Evolutionary conservation across 2,888 invertebrate species (phyloP).

Genomic region (Rotaria magnacalcarata): DNA sequence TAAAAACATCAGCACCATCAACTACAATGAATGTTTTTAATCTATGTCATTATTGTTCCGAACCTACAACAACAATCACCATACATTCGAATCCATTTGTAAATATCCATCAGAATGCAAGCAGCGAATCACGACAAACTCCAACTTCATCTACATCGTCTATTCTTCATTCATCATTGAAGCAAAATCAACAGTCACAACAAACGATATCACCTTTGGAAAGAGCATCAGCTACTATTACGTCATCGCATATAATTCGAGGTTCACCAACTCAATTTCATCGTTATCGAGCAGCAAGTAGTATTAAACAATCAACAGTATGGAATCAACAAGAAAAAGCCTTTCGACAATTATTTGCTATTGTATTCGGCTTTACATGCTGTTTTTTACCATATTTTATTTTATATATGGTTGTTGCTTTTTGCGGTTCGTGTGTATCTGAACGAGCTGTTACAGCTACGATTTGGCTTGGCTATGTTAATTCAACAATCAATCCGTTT

Average conservation of each 20-base stretch:
- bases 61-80: background rate
- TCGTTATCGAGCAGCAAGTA: background rate
- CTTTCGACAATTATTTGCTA: slow-evolving; percentile 64
- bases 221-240: background rate
- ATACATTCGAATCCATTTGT: slow-evolving; percentile 5
- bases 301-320: background rate
- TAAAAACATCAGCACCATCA: background rate
- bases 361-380: slow-evolving; percentile 64
- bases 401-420: slow-evolving; percentile 63
- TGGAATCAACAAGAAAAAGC: slow-evolving; percentile 57
- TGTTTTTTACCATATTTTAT: slow-evolving; percentile 66
- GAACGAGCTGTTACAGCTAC: slow-evolving; percentile 59
- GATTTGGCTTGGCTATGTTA: slow-evolving; percentile 63
- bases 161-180: background rate
- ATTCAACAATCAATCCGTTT: slow-evolving; percentile 62
- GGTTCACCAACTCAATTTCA: background rate
- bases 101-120: background rate
- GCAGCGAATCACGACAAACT: too few relatives aligned
- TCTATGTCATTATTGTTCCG: slow-evolving; percentile 2
- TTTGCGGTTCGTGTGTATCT: slow-evolving; percentile 61
- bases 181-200: background rate
- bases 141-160: background rate
- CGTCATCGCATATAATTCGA: background rate
- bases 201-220: background rate
- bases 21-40: background rate